Base-by-base conservation (phyloP, 2,888 invertebrate genomes). In the Leptopilina drosophilae region DNA sequence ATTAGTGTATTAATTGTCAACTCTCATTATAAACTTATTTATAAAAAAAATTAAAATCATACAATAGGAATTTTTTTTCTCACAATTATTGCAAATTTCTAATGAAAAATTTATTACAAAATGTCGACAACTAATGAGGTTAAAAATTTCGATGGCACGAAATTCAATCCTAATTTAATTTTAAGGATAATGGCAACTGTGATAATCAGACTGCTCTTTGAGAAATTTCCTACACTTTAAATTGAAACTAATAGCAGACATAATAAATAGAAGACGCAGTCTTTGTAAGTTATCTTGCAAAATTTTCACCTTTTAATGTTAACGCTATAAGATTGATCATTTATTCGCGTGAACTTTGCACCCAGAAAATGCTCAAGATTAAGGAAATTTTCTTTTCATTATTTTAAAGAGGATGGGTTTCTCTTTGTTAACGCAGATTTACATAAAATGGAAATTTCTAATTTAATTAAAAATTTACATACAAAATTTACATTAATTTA, bases 241-340 rank as follows among this genome's bases (percentile, higher is more conserved):
- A 69, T 69, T 69, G 69, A 69, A 53, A 69, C 69, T 69, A 69
- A 69, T 69, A 49, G 53, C 49, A 49, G 20, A 53, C 53, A 7
- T 69, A 69, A 49, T 69, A 53, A 69, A 69, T 20, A 69, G 49
- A 49, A 67, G 49, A 26, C 49, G 11, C 49, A 15, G 26, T 49
- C 53, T 69, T 53, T 53, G 49, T 26, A 49, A 69, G 12, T 26
- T 53, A 53, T 26, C 69, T 26, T 49, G 69, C 14, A 20, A 7
- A 53, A 69, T 69, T 53, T 53, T 69, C 49, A 26, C 53, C 49
- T 53, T 53, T 69, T 11, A 53, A 53, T 69, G 20, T 69, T 26
- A 69, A 69, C 26, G 26, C 49, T 53, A 12, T 12, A 49, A 69
- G 49, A 69, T 53, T 53, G 49, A 69, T 69, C 14, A 53, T 49